Base-by-base conservation (phyloP, 2,888 invertebrate genomes). In the Ochropleura plecta region DNA sequence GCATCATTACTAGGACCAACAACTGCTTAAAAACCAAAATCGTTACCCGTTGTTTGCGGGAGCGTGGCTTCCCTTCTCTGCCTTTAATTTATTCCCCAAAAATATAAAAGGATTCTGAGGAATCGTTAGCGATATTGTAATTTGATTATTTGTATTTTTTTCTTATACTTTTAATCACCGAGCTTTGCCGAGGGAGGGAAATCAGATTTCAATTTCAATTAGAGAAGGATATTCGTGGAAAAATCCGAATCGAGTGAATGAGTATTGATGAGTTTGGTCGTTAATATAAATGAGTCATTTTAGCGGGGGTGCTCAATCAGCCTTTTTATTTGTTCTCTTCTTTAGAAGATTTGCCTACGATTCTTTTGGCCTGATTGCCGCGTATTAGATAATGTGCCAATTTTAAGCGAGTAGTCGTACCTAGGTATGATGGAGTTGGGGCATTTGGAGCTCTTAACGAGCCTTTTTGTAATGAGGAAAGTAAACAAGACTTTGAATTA, bases 131-230 rank as follows among this genome's bases (percentile, higher is more conserved):
- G 95, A 96, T 96, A 96, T 96, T 96, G 96, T 96, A 96, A 96
- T 96, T 96, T 96, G 95, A 96, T 96, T 96, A 96, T 96, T 96
- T 96, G 96, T 96, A 94, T 96, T 96, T 96, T 95, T 96, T 95
- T 93, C 94, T 93, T 95, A 95, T 95, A 95, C 95, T 96, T 96
- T 96, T 96, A 96, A 96, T 96, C 96, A 96, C 94, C 91, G 89
- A 90, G 86, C 88, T 84, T 91, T 90, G 82, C 65, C 88, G 90
- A 92, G 93, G 94, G 92, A 92, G 92, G 94, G 90, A 96, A 96
- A 96, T 96, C 96, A 94, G 96, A 96, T 96, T 96, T 95, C 96
- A 95, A 95, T 96, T 96, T 96, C 96, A 96, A 96, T 96, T 96
- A 96, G 95, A 90, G 94, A 91, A 92, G 92, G 93, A 95, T 95